Evolutionary conservation across 2,113 vertebrate species (phyloP).

Genomic region (Phycodurus eques): DNA sequence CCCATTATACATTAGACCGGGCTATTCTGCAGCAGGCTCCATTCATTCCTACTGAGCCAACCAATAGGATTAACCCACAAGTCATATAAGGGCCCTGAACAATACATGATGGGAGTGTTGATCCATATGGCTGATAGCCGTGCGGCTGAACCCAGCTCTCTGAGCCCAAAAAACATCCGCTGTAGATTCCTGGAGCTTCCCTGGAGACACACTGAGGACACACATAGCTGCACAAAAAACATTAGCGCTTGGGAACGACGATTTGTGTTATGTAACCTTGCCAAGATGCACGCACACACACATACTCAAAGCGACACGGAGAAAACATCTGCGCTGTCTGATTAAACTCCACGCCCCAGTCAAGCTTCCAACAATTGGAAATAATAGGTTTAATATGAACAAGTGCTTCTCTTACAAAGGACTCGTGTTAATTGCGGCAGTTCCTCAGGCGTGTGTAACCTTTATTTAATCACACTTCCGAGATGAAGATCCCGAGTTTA

Average conservation of each 20-base stretch:
- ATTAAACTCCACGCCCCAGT: neutral
- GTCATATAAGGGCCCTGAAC: slow-evolving; percentile 30
- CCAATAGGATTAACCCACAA: slow-evolving; percentile 23
- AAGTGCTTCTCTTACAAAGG: slow-evolving; percentile 31
- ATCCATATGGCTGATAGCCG: slow-evolving; percentile 49
- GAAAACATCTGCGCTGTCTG: slow-evolving; percentile 5
- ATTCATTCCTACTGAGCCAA: slow-evolving; percentile 23
- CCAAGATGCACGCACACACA: slow-evolving; percentile 13
- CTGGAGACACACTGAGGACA: slow-evolving; percentile 56
- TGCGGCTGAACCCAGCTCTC: slow-evolving; percentile 71
- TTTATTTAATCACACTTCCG: slow-evolving; percentile 7
- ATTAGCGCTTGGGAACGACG: slow-evolving; percentile 25
- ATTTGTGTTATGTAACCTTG: slow-evolving; percentile 21
- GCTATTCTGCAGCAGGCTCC: slow-evolving; percentile 48
- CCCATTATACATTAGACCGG: slow-evolving; percentile 7
- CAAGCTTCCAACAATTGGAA: slow-evolving; percentile 17
- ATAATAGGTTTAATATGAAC: slow-evolving; percentile 29
- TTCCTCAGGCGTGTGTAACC: slow-evolving; percentile 38
- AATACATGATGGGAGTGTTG: slow-evolving; percentile 37
- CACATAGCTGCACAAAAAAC: slow-evolving; percentile 22
- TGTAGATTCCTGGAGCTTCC: slow-evolving; percentile 66
- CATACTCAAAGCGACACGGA: slow-evolving; percentile 15
- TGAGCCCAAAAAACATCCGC: slow-evolving; percentile 66
- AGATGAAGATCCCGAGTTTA: slow-evolving; percentile 11
- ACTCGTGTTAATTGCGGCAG: slow-evolving; percentile 32